phyloP scores from a whole-genome alignment of 2,888 invertebrate genomes.

The Rhimphoctona megacephalus region DNA sequence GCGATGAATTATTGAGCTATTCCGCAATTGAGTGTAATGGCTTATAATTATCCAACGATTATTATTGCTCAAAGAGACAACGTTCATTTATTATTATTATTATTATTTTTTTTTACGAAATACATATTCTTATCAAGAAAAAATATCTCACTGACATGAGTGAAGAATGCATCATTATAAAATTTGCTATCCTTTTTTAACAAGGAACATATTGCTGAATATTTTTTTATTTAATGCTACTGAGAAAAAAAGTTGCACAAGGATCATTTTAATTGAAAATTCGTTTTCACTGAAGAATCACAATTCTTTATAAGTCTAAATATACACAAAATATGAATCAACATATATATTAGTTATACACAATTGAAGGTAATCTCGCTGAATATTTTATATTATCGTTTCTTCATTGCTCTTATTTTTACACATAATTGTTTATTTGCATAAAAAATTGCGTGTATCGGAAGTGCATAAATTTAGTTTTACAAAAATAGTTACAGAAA shows the following conservation, averaged over 20 bases:
- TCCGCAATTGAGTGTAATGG: neutral
- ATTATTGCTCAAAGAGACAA: neutral
- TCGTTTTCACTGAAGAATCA: neutral
- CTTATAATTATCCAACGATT: neutral
- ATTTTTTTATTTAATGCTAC: too few species aligned
- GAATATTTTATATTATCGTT: too few species aligned
- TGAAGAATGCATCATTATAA: too few species aligned
- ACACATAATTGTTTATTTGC: neutral
- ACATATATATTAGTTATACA: too few species aligned
- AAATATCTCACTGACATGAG: neutral
- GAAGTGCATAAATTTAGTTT: neutral
- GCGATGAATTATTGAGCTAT: neutral
- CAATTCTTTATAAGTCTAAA: neutral
- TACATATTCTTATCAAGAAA: neutral
- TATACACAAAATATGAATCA: too few species aligned
- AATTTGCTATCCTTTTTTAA: too few species aligned
- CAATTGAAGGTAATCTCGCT: too few species aligned
- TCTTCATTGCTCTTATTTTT: neutral
- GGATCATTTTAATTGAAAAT: neutral
- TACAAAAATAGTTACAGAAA: neutral
- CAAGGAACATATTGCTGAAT: too few species aligned
- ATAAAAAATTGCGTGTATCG: too few species aligned
- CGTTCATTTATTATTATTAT: neutral
- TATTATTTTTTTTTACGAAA: neutral
- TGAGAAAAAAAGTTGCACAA: too few species aligned